Percentiles rank a stretch among this genome's conserved stretches.
These are phyloP conservation scores for Myanophis thanlyinensis DNA, from an alignment of 2,113 vertebrate species.

Conservation along the genomic window DNA sequence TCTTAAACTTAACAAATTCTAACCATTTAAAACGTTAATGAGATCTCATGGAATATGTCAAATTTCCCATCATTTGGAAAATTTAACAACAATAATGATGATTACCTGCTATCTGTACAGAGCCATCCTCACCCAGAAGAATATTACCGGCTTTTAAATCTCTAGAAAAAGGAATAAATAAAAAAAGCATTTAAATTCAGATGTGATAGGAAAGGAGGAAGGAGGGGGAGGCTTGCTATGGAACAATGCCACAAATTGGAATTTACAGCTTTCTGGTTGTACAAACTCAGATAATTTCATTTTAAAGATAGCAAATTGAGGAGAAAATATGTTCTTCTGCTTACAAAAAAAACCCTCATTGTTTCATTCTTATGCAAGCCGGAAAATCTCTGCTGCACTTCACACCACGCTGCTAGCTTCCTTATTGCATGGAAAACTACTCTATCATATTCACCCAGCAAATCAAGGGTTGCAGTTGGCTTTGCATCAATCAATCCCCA, in stretches of 20 bases:
- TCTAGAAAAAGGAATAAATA: conserved; percentile 70
- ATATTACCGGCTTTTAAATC: conserved; percentile 99
- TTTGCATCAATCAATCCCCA: neutral
- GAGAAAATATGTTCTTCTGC: neutral
- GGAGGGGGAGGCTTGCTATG: neutral
- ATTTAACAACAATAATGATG: conserved; percentile 66
- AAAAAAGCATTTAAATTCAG: conserved; percentile 9
- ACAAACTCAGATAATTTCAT: neutral
- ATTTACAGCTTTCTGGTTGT: neutral
- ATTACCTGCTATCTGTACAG: conserved; percentile 99
- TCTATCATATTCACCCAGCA: neutral
- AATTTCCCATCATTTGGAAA: conserved; percentile 9
- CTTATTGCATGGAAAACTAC: neutral
- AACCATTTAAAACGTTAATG: neutral
- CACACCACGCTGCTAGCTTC: neutral
- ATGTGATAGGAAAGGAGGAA: neutral
- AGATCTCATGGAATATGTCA: neutral
- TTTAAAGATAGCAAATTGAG: neutral
- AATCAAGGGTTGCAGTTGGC: neutral
- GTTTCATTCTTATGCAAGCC: neutral
- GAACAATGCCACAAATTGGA: neutral
- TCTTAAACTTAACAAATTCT: neutral
- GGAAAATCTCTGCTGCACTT: neutral
- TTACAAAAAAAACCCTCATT: neutral
- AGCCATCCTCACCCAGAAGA: conserved; percentile 96